Percentiles rank a stretch among this genome's conserved stretches.
These are phyloP conservation scores for Aleiodes sp. DNA, from an alignment of 1,140 invertebrate species.

Conservation along the genomic window DNA sequence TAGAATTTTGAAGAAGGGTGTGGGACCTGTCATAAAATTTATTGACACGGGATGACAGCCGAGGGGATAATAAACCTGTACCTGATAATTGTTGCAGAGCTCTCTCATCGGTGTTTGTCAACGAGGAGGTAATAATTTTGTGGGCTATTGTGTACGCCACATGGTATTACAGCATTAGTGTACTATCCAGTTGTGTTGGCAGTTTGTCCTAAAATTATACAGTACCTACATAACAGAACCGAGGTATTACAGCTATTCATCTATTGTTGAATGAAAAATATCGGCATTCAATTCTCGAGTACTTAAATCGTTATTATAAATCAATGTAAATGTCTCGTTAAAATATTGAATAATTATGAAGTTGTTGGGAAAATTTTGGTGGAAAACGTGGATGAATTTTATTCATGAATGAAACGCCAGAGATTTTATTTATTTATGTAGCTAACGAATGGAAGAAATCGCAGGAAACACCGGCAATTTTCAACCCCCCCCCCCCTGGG, in stretches of 20 bases:
- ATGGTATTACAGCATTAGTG: constrained; percentile 35
- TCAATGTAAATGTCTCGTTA: no score
- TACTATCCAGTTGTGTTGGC: neutral
- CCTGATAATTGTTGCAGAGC: constrained; percentile 15
- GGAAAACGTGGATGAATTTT: no score
- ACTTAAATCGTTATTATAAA: no score
- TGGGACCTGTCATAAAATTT: neutral
- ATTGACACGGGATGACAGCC: neutral
- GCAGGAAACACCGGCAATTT: constrained; percentile 15
- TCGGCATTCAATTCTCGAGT: neutral
- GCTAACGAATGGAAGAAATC: neutral
- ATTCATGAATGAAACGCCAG: no score
- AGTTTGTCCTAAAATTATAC: constrained; percentile 13
- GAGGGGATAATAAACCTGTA: constrained; percentile 11
- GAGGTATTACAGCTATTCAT: neutral
- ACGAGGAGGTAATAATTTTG: constrained; percentile 44
- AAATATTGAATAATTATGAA: no score
- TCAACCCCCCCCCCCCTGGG: constrained; percentile 9
- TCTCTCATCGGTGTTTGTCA: constrained; percentile 37
- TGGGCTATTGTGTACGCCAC: constrained; percentile 21
- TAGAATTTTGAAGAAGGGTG: no score
- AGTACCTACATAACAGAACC: neutral
- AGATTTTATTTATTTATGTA: neutral
- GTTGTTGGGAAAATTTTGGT: no score
- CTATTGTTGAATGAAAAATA: neutral